Conservation (phyloP, 2,797 vertebrate species). For the Protosalanx chinensis region DNA sequence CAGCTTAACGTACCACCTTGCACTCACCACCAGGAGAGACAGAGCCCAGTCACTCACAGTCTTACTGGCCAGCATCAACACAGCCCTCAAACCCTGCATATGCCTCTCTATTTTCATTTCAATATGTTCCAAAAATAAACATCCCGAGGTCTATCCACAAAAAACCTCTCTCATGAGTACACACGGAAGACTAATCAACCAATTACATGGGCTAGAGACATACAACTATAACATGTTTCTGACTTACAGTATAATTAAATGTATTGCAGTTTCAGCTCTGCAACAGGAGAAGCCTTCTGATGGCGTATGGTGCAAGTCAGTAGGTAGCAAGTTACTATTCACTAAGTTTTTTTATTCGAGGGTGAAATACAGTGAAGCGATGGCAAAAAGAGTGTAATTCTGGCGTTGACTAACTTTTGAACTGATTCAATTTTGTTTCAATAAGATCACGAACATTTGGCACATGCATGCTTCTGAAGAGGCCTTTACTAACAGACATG, state of each 20-base stretch:
- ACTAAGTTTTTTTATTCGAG: conserved; percentile 59
- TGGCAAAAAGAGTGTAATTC: conserved; percentile 16
- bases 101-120: background rate
- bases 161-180: conserved; percentile 26
- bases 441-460: conserved; percentile 40
- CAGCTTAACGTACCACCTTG: conserved; percentile 78
- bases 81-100: background rate
- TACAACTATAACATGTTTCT: conserved; percentile 29
- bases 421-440: conserved; percentile 43
- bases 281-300: conserved; percentile 27
- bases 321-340: conserved; percentile 47
- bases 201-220: conserved; percentile 19
- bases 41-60: conserved; percentile 37
- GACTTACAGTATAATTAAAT: conserved; percentile 29
- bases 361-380: conserved; percentile 33
- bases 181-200: conserved; percentile 23
- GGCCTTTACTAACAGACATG: conserved; percentile 39
- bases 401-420: conserved; percentile 39
- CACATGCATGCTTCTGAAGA: conserved; percentile 33
- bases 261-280: conserved; percentile 39
- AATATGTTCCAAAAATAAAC: background rate
- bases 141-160: conserved; percentile 3
- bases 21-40: conserved; percentile 23
- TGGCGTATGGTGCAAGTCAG: conserved; percentile 26
- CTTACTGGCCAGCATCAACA: conserved; percentile 49